Conservation (phyloP, 2,113 vertebrate genomes). For the Laterallus jamaicensis region DNA sequence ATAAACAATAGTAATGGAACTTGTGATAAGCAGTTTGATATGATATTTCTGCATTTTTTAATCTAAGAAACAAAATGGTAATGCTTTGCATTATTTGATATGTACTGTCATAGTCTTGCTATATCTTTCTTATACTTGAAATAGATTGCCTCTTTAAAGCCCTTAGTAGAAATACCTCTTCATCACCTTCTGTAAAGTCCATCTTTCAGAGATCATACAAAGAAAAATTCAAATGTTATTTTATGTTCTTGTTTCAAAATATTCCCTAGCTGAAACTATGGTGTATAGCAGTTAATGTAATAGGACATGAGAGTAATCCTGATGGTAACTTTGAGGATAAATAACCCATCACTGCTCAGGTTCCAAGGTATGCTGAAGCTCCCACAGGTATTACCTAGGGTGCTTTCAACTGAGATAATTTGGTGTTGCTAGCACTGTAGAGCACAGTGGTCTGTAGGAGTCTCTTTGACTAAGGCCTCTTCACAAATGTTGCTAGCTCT, state of each 20-base stretch:
- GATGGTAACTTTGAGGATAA: neutral
- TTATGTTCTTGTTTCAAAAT: neutral
- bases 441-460: neutral
- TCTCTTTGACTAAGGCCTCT: neutral
- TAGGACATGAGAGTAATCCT: neutral
- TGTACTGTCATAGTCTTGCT: neutral
- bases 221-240: neutral
- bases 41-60: neutral
- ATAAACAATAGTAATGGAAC: neutral
- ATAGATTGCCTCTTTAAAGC: neutral
- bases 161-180: neutral
- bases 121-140: neutral
- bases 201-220: neutral
- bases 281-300: neutral
- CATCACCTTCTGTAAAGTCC: neutral
- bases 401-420: neutral
- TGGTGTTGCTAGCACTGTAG: neutral
- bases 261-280: neutral
- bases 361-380: neutral
- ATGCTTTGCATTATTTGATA: neutral
- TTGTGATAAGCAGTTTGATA: neutral
- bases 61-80: neutral
- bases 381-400: neutral
- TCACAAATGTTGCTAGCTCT: neutral
- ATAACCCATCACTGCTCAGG: neutral